These are phyloP conservation scores for Drosophila kuntzei DNA, from an alignment of 2,888 invertebrate species.

Conservation along the genomic window DNA sequence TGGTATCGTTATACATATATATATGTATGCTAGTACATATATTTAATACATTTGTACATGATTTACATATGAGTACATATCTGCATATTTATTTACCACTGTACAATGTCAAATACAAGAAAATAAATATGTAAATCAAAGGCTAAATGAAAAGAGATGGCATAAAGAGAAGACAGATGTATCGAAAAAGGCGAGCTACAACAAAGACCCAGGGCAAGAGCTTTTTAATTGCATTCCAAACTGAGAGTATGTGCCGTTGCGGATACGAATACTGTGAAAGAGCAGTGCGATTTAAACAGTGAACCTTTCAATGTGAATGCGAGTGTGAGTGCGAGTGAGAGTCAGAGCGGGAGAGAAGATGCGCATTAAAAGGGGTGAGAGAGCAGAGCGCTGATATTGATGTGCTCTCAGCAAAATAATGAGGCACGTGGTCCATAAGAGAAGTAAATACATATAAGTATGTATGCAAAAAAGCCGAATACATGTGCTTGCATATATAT, in stretches of 20 bases:
- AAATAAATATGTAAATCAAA: conserved; percentile 16
- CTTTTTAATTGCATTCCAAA: conserved; percentile 57
- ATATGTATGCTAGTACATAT: not conserved
- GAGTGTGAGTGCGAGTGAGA: not conserved
- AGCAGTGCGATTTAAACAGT: conserved; percentile 7
- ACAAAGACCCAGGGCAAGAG: conserved; percentile 14
- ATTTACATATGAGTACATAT: conserved; percentile 7
- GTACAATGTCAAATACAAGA: not conserved
- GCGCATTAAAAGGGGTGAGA: conserved; percentile 54
- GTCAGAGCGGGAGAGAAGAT: conserved; percentile 29
- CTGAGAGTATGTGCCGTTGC: conserved; percentile 21
- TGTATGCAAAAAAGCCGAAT: conserved; percentile 29
- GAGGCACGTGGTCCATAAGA: conserved; percentile 75
- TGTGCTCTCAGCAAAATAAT: conserved; percentile 58
- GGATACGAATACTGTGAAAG: not conserved
- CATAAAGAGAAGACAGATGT: conserved; percentile 4
- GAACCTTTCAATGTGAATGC: conserved; percentile 5
- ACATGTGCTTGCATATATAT: conserved; percentile 1
- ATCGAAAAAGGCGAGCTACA: conserved; percentile 2
- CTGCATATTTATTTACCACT: not conserved
- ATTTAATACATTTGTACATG: not conserved
- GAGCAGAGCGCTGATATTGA: conserved; percentile 17
- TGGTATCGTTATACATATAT: not conserved
- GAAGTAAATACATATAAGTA: conserved; percentile 44
- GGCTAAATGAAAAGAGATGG: conserved; percentile 13